Conservation (phyloP, 2,888 invertebrate genomes). For the Thalpophila matura region DNA sequence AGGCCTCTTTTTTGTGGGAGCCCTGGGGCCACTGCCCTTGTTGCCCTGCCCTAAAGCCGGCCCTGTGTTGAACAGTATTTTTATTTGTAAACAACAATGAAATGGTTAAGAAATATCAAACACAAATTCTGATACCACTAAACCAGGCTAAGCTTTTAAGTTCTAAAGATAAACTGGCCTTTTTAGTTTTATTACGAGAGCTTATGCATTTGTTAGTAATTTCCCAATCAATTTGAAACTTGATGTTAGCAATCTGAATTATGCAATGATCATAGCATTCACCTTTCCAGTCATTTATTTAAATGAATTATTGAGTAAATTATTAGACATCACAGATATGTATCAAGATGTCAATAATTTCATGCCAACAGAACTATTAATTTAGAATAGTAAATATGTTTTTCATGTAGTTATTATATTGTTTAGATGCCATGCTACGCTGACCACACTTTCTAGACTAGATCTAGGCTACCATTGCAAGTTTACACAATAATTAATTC, state of each 20-base stretch:
- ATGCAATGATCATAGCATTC: conserved; percentile 1
- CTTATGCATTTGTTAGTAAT: background rate
- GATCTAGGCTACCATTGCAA: conserved; percentile 69
- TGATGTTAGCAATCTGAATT: background rate
- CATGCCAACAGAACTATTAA: background rate
- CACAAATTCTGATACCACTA: background rate
- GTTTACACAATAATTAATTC: conserved; percentile 66
- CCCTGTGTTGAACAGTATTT: no score
- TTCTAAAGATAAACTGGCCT: background rate
- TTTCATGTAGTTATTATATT: conserved; percentile 26
- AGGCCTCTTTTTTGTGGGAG: no score
- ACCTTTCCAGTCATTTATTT: background rate
- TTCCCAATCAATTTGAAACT: conserved; percentile 4
- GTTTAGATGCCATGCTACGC: conserved; percentile 50
- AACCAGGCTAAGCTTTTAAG: background rate
- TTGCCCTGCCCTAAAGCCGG: no score
- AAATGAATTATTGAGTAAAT: background rate
- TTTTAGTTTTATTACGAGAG: background rate
- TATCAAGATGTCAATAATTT: conserved; percentile 6
- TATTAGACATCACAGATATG: background rate
- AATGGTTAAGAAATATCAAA: background rate
- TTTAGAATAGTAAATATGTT: conserved; percentile 4
- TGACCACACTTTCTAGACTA: conserved; percentile 76
- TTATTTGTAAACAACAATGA: background rate
- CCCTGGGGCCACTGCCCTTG: no score